Evolutionary conservation across 2,113 vertebrate species (phyloP), one percentile per base, ranked within the genome.

Genomic region (Antidorcas marsupialis): DNA sequence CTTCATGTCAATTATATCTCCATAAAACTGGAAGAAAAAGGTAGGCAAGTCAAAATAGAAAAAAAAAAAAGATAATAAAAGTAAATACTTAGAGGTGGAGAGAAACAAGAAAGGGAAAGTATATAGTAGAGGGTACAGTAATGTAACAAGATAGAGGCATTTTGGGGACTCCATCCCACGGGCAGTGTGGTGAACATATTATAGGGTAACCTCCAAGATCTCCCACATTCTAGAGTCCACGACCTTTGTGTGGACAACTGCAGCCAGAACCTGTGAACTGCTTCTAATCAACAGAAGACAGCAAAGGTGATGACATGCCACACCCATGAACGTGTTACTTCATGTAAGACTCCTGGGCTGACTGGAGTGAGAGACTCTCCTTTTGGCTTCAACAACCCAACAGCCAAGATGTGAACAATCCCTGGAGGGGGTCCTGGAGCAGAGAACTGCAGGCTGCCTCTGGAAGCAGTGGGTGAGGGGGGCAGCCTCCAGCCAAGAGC

Each of bases 41-140:
- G 47, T 53, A 52, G 19, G 43, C 4, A 79, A 79, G 76, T 33
- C 27, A 79, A 76, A 76, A 76, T 12, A 76, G 39, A 15, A 43
- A 47, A 15, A 43, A 47, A 82, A 79, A 36, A 82, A n/a, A 7
- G 50, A 13, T 53, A 52, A 52, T 52, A n/a, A 82, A 23, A 50
- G 47, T 82, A n/a, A 52, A 82, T 7, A 52, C 21, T 82, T 23
- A 19, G 59, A 93, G 47, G 43, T 36, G 3, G 81, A 87, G 3
- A 52, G 4, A 27, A 36, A 53, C 2, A 52, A 79, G 11, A 30
- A 30, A 83, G 43, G 84, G 71, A 3, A 3, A 13, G 8, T 45
- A 23, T 0, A 0, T 2, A 55, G 43, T 1, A 43, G 25, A 78
- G 13, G 17, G 21, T 2, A 7, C 8, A 30, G 36, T 9, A 71